phyloP scores from a whole-genome alignment of 2,888 invertebrate species.

The Scaptomyza flava region DNA sequence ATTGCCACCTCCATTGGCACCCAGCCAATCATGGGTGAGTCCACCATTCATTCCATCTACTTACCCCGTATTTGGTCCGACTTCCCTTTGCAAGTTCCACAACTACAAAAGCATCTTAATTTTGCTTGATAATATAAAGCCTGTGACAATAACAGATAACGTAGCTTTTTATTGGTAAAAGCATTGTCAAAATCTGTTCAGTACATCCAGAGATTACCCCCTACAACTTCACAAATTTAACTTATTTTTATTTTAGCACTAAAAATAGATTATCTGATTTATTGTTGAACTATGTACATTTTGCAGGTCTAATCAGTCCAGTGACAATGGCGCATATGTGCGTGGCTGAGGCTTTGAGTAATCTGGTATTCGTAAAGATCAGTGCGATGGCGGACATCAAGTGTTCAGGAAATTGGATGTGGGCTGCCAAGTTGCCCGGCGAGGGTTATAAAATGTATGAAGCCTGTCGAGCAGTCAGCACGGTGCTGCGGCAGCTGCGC shows the following conservation, averaged over 20 bases:
- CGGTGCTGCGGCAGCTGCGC: conserved; percentile 91
- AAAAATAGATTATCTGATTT: no score
- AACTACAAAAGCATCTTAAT: no score
- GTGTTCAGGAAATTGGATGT: conserved; percentile 99
- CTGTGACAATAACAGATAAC: no score
- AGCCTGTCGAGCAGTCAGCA: conserved; percentile 95
- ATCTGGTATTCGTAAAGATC: conserved; percentile 92
- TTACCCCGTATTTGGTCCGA: no score
- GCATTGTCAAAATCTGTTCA: neutral
- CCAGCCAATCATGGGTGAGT: conserved; percentile 94
- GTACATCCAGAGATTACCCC: neutral
- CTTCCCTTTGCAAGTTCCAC: no score
- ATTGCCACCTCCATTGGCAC: conserved; percentile 98
- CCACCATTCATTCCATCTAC: neutral
- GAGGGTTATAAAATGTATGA: conserved; percentile 95
- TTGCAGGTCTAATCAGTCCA: conserved; percentile 86
- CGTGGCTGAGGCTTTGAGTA: conserved; percentile 96
- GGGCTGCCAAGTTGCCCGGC: conserved; percentile 97
- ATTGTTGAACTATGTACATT: neutral
- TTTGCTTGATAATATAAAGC: no score
- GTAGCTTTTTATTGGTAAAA: neutral
- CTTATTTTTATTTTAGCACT: no score
- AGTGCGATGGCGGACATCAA: conserved; percentile 93
- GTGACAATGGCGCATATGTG: conserved; percentile 96
- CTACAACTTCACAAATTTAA: neutral